A percentile compares a stretch with the other conserved stretches of the same genome.
phyloP scores from a whole-genome alignment of 2,888 invertebrate genomes.

The Parnassius orleans region DNA sequence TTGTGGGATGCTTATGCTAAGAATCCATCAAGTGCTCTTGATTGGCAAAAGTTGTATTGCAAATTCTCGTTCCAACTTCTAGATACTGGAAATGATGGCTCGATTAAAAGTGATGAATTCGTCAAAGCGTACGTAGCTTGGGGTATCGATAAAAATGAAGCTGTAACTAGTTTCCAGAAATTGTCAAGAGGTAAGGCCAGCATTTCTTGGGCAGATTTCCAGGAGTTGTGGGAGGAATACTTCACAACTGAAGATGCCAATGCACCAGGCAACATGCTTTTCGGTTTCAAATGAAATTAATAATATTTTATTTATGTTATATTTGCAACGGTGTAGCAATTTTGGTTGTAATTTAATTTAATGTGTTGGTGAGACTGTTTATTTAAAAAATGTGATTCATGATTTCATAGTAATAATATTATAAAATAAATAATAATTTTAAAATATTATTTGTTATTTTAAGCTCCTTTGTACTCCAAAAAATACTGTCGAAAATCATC shows the following conservation, averaged over 20 bases:
- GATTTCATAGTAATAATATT: too few relatives aligned
- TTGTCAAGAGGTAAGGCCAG: slow-evolving; percentile 35
- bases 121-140: slow-evolving; percentile 75
- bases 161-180: slow-evolving; percentile 9
- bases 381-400: too few relatives aligned
- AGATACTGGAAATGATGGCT: slow-evolving; percentile 89
- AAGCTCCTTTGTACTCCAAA: too few relatives aligned
- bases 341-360: too few relatives aligned
- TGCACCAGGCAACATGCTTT: slow-evolving; percentile 84
- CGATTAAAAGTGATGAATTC: slow-evolving; percentile 89
- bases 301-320: too few relatives aligned
- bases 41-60: slow-evolving; percentile 90
- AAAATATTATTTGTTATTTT: too few relatives aligned
- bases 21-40: slow-evolving; percentile 84
- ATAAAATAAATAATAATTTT: too few relatives aligned
- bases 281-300: background rate
- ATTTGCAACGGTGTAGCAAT: too few relatives aligned
- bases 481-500: too few relatives aligned
- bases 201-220: slow-evolving; percentile 85
- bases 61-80: slow-evolving; percentile 91
- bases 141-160: slow-evolving; percentile 19
- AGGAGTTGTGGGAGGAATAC: slow-evolving; percentile 87
- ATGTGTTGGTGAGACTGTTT: too few relatives aligned
- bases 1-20: slow-evolving; percentile 89
- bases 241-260: slow-evolving; percentile 86